Conservation (phyloP, 2,888 invertebrate genomes). For the Hypsopygia costalis region DNA sequence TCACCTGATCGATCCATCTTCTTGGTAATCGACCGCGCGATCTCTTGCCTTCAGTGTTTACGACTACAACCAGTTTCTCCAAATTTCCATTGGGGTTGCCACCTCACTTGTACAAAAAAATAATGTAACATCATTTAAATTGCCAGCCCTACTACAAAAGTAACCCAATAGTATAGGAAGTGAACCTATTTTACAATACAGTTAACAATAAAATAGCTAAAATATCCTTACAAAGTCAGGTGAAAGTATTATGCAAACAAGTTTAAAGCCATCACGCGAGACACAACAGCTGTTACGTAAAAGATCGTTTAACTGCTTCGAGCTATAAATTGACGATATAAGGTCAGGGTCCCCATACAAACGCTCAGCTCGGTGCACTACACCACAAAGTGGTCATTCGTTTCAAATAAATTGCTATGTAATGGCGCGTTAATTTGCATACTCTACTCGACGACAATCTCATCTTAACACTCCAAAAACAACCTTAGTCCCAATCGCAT, state of each 20-base stretch:
- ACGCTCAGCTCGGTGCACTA: constrained; percentile 72
- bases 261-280: constrained; percentile 51
- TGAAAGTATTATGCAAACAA: constrained; percentile 65
- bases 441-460: constrained; percentile 50
- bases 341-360: constrained; percentile 79
- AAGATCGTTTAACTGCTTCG: constrained; percentile 65
- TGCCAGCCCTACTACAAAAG: too few species aligned
- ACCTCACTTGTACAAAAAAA: too few species aligned
- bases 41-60: too few species aligned
- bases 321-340: constrained; percentile 78
- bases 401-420: constrained; percentile 81
- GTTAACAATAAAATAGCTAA: not conserved
- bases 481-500: constrained; percentile 33
- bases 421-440: constrained; percentile 79
- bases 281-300: constrained; percentile 72
- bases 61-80: too few species aligned
- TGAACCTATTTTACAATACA: not conserved
- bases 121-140: too few species aligned
- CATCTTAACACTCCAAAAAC: constrained; percentile 35
- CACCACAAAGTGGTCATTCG: constrained; percentile 80
- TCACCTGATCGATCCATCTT: too few species aligned
- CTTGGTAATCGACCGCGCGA: too few species aligned
- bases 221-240: constrained; percentile 27
- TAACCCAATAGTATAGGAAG: too few species aligned
- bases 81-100: too few species aligned